Percentiles rank a stretch among this genome's conserved stretches.
Evolutionary conservation across 2,888 invertebrate species (phyloP).

Genomic region (Diogma glabrata): DNA sequence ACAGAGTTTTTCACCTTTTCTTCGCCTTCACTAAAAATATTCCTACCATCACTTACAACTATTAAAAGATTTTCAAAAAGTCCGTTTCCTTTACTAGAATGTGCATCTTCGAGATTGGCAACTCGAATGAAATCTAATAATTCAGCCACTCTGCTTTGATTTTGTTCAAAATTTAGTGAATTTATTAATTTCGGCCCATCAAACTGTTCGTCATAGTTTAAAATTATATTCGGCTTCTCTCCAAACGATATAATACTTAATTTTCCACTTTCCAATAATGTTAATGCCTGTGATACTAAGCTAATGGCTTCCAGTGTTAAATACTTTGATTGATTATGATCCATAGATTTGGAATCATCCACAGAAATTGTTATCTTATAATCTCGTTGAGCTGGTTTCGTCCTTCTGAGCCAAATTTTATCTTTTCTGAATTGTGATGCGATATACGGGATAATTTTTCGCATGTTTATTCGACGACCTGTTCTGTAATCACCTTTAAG

Average conservation of each 20-base stretch:
- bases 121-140: slow-evolving; percentile 68
- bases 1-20: slow-evolving; percentile 66
- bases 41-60: slow-evolving; percentile 90
- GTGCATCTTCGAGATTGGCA: slow-evolving; percentile 42
- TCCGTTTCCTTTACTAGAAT: slow-evolving; percentile 33
- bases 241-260: slow-evolving; percentile 87
- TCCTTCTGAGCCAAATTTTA: slow-evolving; percentile 95
- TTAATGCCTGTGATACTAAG: slow-evolving; percentile 78
- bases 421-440: slow-evolving; percentile 98
- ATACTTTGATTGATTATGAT: slow-evolving; percentile 79
- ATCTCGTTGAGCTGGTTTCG: slow-evolving; percentile 88
- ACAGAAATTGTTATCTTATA: slow-evolving; percentile 94
- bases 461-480: slow-evolving; percentile 95
- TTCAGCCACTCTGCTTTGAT: slow-evolving; percentile 75
- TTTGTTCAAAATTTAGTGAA: slow-evolving; percentile 77
- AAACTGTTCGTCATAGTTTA: slow-evolving; percentile 70
- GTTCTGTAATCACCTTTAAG: slow-evolving; percentile 93
- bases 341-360: slow-evolving; percentile 89
- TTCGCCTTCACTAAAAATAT: slow-evolving; percentile 80
- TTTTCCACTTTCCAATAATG: slow-evolving; percentile 87
- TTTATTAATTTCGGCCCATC: slow-evolving; percentile 74
- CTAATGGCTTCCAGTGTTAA: slow-evolving; percentile 92
- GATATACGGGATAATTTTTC: slow-evolving; percentile 93
- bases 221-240: slow-evolving; percentile 71
- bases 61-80: slow-evolving; percentile 55